phyloP scores from a whole-genome alignment of 2,797 vertebrate species.

The Hyperoplus lanceolatus region DNA sequence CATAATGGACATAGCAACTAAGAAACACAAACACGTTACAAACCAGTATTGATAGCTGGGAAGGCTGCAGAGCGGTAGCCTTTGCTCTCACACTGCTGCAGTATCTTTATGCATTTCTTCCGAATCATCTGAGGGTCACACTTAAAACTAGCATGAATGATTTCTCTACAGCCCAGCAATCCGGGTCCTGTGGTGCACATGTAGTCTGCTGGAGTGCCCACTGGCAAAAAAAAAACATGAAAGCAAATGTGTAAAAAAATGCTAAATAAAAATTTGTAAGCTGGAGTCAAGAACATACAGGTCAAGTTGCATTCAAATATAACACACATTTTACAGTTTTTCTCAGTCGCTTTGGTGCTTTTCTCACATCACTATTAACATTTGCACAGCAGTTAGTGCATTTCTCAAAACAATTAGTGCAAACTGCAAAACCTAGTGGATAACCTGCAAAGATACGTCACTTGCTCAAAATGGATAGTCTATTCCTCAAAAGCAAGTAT shows the following conservation, averaged over 20 bases:
- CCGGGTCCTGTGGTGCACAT: constrained; percentile 70
- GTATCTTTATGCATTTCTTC: constrained; percentile 64
- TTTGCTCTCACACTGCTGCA: constrained; percentile 72
- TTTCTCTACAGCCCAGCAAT: constrained; percentile 67
- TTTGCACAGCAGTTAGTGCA: no score
- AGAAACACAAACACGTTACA: constrained; percentile 1
- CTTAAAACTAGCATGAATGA: constrained; percentile 66
- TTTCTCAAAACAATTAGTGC: no score
- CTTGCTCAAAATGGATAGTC: no score
- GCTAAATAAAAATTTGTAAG: background rate
- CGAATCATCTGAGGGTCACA: constrained; percentile 13
- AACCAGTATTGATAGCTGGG: constrained; percentile 79
- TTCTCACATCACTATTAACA: no score
- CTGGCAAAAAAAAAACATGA: constrained; percentile 29
- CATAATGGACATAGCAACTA: background rate
- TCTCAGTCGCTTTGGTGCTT: no score
- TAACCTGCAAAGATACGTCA: no score
- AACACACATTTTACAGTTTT: background rate
- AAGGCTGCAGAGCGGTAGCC: constrained; percentile 68
- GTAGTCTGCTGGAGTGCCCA: constrained; percentile 15
- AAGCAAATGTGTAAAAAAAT: background rate
- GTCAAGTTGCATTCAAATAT: background rate
- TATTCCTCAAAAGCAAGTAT: no score
- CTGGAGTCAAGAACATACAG: no score
- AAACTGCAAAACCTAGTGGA: no score